Conservation (phyloP, 2,888 invertebrate species). For the Priocnemis perturbator region DNA sequence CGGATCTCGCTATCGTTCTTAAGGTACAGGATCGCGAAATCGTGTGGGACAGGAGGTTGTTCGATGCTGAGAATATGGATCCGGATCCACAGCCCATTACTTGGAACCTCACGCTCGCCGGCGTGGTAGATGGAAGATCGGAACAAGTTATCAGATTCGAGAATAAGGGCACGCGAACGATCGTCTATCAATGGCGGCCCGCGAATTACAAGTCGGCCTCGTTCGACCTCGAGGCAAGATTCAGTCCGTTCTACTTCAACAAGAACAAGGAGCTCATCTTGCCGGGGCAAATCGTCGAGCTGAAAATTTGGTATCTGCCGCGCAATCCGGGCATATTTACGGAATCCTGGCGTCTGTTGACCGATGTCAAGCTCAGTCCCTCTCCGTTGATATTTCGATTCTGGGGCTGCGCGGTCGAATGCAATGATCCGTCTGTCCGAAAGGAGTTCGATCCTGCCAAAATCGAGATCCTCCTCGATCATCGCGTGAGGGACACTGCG, state of each 20-base stretch:
- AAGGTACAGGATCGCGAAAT: slow-evolving; percentile 61
- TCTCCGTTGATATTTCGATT: slow-evolving; percentile 51
- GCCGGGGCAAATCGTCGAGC: slow-evolving; percentile 76
- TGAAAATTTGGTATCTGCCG: slow-evolving; percentile 77
- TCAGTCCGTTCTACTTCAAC: slow-evolving; percentile 78
- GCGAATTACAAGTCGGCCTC: slow-evolving; percentile 16
- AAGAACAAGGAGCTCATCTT: slow-evolving; percentile 77
- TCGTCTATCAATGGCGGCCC: slow-evolving; percentile 77
- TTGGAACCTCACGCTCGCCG: slow-evolving; percentile 53
- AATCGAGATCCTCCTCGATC: slow-evolving; percentile 49
- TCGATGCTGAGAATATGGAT: not conserved
- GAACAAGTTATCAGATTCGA: slow-evolving; percentile 70
- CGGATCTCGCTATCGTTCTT: slow-evolving; percentile 40
- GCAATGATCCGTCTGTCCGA: fast-evolving
- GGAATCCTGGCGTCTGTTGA: slow-evolving; percentile 77
- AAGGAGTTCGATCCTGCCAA: not conserved
- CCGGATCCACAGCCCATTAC: slow-evolving; percentile 14
- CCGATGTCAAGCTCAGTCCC: slow-evolving; percentile 71
- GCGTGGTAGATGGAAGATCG: slow-evolving; percentile 6
- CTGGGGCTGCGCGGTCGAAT: slow-evolving; percentile 38
- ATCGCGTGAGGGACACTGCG: slow-evolving; percentile 38
- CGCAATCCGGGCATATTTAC: slow-evolving; percentile 71
- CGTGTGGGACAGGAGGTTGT: slow-evolving; percentile 18
- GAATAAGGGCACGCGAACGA: slow-evolving; percentile 77
- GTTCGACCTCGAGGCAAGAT: slow-evolving; percentile 28